Conservation (phyloP, 35 echinoderm and acorn worm species). For the Lytechinus variegatus region DNA sequence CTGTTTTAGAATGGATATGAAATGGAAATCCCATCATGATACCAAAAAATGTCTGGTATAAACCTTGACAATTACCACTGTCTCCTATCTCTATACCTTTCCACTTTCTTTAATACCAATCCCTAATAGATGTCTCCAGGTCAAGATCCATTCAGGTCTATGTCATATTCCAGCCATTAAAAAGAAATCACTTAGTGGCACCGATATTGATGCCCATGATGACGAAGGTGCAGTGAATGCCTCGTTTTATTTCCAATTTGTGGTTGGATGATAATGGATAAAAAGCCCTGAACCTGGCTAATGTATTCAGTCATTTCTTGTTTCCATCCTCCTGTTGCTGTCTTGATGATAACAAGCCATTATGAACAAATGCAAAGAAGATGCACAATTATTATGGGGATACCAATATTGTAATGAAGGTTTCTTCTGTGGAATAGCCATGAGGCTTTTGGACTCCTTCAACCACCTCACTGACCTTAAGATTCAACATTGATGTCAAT, state of each 20-base stretch:
- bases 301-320: neutral
- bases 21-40: neutral
- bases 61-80: neutral
- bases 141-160: neutral
- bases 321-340: neutral
- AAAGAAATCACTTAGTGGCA: neutral
- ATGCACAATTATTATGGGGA: neutral
- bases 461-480: neutral
- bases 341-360: neutral
- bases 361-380: neutral
- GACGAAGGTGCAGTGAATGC: neutral
- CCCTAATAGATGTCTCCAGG: neutral
- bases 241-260: neutral
- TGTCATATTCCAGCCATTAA: neutral
- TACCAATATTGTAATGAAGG: neutral
- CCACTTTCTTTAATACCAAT: neutral
- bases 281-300: neutral
- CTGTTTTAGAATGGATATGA: neutral
- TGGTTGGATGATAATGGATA: slow-evolving; percentile 3
- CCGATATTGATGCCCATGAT: neutral
- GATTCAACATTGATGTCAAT: neutral
- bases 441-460: neutral
- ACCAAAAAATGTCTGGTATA: neutral
- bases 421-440: neutral
- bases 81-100: neutral